These are phyloP conservation scores for Philereme transversata DNA, from an alignment of 2,888 invertebrate species.

Conservation along the genomic window DNA sequence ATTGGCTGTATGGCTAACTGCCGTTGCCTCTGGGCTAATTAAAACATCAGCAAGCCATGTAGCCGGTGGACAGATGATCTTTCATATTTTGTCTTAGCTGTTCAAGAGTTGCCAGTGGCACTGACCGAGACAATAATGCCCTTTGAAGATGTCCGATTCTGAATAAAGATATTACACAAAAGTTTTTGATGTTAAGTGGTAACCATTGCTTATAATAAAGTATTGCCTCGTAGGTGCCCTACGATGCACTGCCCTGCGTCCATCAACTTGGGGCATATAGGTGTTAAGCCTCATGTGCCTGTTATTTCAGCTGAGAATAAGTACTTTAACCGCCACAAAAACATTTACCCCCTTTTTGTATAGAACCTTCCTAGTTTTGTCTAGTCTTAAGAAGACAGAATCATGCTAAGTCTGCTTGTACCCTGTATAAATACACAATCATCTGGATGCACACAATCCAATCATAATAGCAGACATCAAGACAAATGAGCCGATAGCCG, in stretches of 20 bases:
- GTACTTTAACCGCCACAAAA: no score
- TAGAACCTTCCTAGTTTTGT: no score
- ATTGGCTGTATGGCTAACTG: slow-evolving; percentile 69
- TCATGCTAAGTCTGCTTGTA: background rate
- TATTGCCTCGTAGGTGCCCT: no score
- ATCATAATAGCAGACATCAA: slow-evolving; percentile 34
- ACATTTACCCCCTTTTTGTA: no score
- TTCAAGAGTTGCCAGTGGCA: slow-evolving; percentile 55
- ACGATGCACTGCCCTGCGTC: no score
- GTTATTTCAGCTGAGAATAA: no score
- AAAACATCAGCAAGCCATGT: slow-evolving; percentile 74
- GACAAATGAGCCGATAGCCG: slow-evolving; percentile 66
- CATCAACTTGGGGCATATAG: no score
- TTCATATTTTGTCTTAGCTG: slow-evolving; percentile 81
- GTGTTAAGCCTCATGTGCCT: no score
- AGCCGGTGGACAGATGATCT: slow-evolving; percentile 65
- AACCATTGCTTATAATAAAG: no score
- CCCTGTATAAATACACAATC: background rate
- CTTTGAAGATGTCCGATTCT: background rate
- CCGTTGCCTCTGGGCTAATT: slow-evolving; percentile 80
- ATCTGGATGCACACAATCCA: slow-evolving; percentile 5
- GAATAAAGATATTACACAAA: no score
- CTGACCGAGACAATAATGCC: slow-evolving; percentile 15
- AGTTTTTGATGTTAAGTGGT: no score
- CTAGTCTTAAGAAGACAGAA: no score